Conservation (phyloP, 1,140 invertebrate species). For the Papilio glaucus region DNA sequence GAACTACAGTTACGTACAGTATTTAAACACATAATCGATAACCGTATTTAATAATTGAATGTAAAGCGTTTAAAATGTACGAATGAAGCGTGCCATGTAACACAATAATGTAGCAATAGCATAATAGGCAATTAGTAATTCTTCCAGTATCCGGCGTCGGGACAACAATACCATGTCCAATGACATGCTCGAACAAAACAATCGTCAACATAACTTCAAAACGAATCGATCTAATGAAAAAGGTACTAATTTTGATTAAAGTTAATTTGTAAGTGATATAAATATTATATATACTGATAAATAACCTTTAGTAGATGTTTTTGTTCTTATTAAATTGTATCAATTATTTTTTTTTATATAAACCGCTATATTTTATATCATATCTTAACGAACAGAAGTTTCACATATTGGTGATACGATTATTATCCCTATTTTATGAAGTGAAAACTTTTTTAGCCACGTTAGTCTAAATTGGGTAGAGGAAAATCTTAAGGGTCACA, state of each 20-base stretch:
- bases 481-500: too few relatives aligned
- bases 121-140: slow-evolving; percentile 4
- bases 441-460: too few relatives aligned
- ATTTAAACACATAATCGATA: background rate
- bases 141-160: background rate
- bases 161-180: slow-evolving; percentile 33
- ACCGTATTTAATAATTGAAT: slow-evolving; percentile 1
- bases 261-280: background rate
- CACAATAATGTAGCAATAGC: slow-evolving; percentile 7
- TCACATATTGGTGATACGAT: too few relatives aligned
- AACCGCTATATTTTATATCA: too few relatives aligned
- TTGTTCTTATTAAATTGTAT: too few relatives aligned
- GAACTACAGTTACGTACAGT: background rate
- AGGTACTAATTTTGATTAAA: background rate
- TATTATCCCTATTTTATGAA: too few relatives aligned
- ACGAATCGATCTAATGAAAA: slow-evolving; percentile 11
- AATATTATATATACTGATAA: too few relatives aligned
- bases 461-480: too few relatives aligned
- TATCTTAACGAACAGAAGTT: too few relatives aligned
- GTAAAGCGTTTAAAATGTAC: background rate
- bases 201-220: slow-evolving; percentile 7
- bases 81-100: background rate
- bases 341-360: too few relatives aligned
- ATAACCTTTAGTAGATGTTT: too few relatives aligned
- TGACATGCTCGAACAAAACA: slow-evolving; percentile 8